Conservation (phyloP, 2,888 invertebrate species). For the Leptinotarsa peninsularis region DNA sequence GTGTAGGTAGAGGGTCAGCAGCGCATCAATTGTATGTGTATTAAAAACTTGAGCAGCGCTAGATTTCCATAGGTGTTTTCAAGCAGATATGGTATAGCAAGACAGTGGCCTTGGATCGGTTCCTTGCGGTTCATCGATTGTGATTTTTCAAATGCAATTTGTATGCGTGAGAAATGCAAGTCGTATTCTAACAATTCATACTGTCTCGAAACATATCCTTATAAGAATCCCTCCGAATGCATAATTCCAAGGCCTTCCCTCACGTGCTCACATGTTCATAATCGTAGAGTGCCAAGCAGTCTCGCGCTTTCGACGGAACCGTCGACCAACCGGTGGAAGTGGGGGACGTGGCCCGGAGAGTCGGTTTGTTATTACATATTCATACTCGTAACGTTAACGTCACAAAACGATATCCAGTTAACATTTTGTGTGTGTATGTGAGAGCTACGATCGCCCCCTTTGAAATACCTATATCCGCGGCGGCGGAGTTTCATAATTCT, state of each 20-base stretch:
- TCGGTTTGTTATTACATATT: conserved; percentile 54
- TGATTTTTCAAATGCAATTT: no score
- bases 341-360: conserved; percentile 39
- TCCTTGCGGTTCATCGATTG: no score
- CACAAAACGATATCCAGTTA: conserved; percentile 42
- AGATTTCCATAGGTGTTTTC: no score
- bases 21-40: no score
- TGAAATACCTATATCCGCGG: conserved; percentile 19
- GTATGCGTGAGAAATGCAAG: no score
- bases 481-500: conserved; percentile 29
- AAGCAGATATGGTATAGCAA: no score
- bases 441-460: conserved; percentile 10
- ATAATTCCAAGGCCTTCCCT: conserved; percentile 13
- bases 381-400: conserved; percentile 54
- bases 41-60: no score
- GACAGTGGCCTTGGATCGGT: no score
- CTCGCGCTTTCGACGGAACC: conserved; percentile 41
- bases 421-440: conserved; percentile 1
- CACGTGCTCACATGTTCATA: conserved; percentile 32
- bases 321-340: conserved; percentile 36
- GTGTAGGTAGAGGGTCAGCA: no score
- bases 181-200: background rate
- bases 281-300: conserved; percentile 46
- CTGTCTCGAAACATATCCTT: background rate
- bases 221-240: background rate